phyloP scores from a whole-genome alignment of 1,140 invertebrate genomes.

The Caenorhabditis tropicalis region DNA sequence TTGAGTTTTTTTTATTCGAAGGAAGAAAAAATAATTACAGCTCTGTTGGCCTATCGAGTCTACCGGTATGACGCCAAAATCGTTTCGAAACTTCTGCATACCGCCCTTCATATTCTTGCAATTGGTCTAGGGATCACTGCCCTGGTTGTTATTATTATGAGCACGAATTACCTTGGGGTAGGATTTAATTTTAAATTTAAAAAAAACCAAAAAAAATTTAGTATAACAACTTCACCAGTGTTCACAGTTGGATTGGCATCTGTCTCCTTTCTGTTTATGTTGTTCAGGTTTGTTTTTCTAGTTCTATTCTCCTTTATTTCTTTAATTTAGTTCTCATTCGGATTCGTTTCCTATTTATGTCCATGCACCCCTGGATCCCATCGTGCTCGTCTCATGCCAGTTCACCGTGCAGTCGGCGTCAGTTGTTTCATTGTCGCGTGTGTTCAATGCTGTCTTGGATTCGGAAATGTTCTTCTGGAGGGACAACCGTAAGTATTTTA shows the following conservation, averaged over 20 bases:
- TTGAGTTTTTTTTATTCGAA: not conserved
- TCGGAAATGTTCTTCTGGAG: constrained; percentile 30
- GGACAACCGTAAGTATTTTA: constrained; percentile 2
- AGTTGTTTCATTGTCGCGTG: constrained; percentile 31
- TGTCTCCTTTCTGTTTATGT: constrained; percentile 50
- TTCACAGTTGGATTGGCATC: constrained; percentile 57
- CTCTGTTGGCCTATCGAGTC: constrained; percentile 54
- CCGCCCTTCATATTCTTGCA: constrained; percentile 44
- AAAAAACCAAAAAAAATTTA: not conserved
- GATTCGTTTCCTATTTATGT: constrained; percentile 45
- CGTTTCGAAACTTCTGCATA: constrained; percentile 50
- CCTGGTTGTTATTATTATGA: constrained; percentile 44
- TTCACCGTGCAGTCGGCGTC: constrained; percentile 48
- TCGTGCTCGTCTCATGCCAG: constrained; percentile 48
- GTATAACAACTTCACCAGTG: constrained; percentile 39
- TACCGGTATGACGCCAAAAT: constrained; percentile 54
- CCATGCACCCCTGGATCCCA: constrained; percentile 33
- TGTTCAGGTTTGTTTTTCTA: constrained; percentile 48
- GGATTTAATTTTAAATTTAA: not conserved
- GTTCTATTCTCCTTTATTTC: not conserved
- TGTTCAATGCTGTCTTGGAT: constrained; percentile 40
- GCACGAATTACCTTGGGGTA: constrained; percentile 44
- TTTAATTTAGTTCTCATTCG: constrained; percentile 50
- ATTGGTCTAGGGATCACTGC: constrained; percentile 48
- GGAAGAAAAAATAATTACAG: constrained; percentile 39